A percentile compares a stretch with the other conserved stretches of the same genome.
phyloP scores from a whole-genome alignment of 2,113 vertebrate genomes.

The Todiramphus chloris region DNA sequence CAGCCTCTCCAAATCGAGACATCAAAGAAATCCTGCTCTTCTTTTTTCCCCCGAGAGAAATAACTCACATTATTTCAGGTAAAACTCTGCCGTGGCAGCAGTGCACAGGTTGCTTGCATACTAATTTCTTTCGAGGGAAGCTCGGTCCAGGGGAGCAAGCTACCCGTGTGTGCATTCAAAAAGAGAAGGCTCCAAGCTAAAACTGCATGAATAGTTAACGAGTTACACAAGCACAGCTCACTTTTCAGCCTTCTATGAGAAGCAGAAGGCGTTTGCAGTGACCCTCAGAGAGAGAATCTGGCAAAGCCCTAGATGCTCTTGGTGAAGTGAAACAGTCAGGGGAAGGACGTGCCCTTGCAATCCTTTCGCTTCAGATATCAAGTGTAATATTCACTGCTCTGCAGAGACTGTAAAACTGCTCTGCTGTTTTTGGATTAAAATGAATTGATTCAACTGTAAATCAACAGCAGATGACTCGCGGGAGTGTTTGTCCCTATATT shows the following conservation, averaged over 20 bases:
- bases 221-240: slow-evolving; percentile 8
- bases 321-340: slow-evolving; percentile 53
- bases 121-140: background rate
- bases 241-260: slow-evolving; percentile 26
- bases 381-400: slow-evolving; percentile 35
- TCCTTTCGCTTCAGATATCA: slow-evolving; percentile 24
- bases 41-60: background rate
- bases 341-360: slow-evolving; percentile 11
- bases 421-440: slow-evolving; percentile 57
- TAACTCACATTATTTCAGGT: background rate
- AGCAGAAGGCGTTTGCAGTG: slow-evolving; percentile 54
- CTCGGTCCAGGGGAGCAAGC: background rate
- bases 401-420: slow-evolving; percentile 23
- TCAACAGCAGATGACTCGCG: slow-evolving; percentile 54
- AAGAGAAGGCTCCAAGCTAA: background rate
- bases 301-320: slow-evolving; percentile 13
- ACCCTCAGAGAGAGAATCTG: slow-evolving; percentile 41
- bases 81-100: background rate
- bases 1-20: background rate
- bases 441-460: slow-evolving; percentile 50
- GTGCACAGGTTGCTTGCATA: background rate
- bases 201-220: background rate
- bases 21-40: background rate
- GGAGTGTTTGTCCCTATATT: slow-evolving; percentile 9
- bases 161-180: rapidly evolving